phyloP scores from a whole-genome alignment of 2,797 vertebrate genomes.

The Gallirallus australis region DNA sequence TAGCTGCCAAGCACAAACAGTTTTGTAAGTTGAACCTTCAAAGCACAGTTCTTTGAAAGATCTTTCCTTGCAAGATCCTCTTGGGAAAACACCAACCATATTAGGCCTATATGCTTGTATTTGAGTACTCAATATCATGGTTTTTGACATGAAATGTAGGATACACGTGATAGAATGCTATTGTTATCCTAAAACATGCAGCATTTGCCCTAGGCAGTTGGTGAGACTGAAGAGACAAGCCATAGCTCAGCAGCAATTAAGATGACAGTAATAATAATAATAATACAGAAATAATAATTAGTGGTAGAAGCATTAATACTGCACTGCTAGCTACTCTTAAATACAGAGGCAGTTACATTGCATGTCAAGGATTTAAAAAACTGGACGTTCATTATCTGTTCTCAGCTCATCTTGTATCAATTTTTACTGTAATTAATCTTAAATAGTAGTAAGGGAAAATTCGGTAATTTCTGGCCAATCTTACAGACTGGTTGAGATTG shows the following conservation, averaged over 20 bases:
- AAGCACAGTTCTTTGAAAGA: slow-evolving; percentile 20
- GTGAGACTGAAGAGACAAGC: background rate
- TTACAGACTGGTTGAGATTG: background rate
- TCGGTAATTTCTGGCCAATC: background rate
- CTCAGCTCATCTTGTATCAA: background rate
- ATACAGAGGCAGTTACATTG: background rate
- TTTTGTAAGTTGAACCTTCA: slow-evolving; percentile 58
- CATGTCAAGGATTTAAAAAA: background rate
- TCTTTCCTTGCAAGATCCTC: slow-evolving; percentile 1
- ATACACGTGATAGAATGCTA: background rate
- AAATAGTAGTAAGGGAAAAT: background rate
- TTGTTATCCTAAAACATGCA: slow-evolving; percentile 25
- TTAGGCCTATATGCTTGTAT: background rate
- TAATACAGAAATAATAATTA: background rate
- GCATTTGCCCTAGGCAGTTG: slow-evolving; percentile 15
- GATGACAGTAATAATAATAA: background rate
- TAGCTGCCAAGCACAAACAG: slow-evolving; percentile 64
- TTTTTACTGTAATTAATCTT: background rate
- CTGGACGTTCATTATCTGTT: background rate
- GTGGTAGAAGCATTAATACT: background rate
- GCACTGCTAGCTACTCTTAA: background rate
- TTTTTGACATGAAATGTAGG: background rate
- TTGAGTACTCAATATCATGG: background rate
- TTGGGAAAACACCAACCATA: background rate
- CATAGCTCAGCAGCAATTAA: background rate